These are phyloP conservation scores for Parauchenoglanis ngamensis DNA, from an alignment of 2,797 vertebrate species.

Conservation along the genomic window DNA sequence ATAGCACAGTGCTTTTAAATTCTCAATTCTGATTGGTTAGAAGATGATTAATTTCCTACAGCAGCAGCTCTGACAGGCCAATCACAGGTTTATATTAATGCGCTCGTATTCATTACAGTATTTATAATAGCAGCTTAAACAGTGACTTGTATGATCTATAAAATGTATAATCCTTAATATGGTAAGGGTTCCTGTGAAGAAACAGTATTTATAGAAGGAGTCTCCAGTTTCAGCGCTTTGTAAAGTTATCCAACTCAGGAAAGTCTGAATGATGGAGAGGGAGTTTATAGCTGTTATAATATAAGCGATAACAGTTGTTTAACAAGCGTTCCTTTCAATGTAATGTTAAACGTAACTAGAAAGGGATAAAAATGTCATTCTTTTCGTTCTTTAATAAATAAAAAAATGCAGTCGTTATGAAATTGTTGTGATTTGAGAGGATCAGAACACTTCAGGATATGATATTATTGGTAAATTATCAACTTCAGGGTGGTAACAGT, in stretches of 20 bases:
- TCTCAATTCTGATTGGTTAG: background rate
- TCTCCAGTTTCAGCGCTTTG: background rate
- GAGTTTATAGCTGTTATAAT: background rate
- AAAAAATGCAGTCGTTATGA: background rate
- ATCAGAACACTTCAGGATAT: background rate
- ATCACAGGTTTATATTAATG: background rate
- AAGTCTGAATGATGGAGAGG: too few relatives aligned
- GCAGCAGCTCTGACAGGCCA: background rate
- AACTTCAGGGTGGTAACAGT: background rate
- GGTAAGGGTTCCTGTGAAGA: background rate
- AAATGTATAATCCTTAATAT: background rate
- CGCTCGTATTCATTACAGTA: background rate
- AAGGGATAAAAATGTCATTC: background rate
- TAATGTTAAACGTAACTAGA: background rate
- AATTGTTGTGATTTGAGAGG: background rate
- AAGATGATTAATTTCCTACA: background rate
- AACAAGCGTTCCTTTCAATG: background rate
- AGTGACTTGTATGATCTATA: background rate
- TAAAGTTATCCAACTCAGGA: background rate
- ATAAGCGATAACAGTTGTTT: background rate
- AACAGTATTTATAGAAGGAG: background rate
- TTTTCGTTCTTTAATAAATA: background rate
- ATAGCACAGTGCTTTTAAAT: background rate
- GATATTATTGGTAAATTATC: background rate
- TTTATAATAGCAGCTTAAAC: background rate